These are phyloP conservation scores for Anolis sagrei DNA, from an alignment of 2,113 vertebrate species.

Conservation along the genomic window DNA sequence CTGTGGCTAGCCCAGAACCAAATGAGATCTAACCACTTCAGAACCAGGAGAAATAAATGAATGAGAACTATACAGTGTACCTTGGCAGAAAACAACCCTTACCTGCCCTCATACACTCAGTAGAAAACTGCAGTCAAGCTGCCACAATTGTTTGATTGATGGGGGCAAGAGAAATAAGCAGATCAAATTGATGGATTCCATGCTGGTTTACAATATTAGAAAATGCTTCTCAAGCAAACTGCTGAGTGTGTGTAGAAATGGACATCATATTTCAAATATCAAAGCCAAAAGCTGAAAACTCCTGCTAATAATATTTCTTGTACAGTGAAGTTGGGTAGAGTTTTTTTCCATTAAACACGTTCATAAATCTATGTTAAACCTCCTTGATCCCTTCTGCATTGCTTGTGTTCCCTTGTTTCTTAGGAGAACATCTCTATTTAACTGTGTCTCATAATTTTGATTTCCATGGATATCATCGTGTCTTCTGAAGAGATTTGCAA, in stretches of 20 bases:
- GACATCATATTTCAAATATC: background rate
- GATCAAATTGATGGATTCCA: background rate
- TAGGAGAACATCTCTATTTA: no score
- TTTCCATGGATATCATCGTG: no score
- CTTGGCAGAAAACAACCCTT: background rate
- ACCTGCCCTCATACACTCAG: background rate
- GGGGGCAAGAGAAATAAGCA: background rate
- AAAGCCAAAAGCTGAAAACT: background rate
- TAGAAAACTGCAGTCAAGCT: background rate
- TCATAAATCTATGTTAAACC: no score
- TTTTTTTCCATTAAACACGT: no score
- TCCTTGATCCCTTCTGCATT: no score
- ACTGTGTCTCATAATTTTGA: no score
- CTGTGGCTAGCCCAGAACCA: background rate
- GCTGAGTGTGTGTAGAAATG: background rate
- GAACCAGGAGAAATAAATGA: background rate
- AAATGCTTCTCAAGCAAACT: background rate
- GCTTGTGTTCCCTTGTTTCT: no score
- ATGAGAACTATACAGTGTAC: background rate
- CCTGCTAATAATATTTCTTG: background rate
- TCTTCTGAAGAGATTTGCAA: no score
- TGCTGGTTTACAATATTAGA: conserved; percentile 3
- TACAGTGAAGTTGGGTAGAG: no score
- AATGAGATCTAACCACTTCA: background rate
- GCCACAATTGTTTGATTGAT: background rate